Evolutionary conservation across 2,888 invertebrate species (phyloP).

Genomic region (Sphaeridia pumilis): DNA sequence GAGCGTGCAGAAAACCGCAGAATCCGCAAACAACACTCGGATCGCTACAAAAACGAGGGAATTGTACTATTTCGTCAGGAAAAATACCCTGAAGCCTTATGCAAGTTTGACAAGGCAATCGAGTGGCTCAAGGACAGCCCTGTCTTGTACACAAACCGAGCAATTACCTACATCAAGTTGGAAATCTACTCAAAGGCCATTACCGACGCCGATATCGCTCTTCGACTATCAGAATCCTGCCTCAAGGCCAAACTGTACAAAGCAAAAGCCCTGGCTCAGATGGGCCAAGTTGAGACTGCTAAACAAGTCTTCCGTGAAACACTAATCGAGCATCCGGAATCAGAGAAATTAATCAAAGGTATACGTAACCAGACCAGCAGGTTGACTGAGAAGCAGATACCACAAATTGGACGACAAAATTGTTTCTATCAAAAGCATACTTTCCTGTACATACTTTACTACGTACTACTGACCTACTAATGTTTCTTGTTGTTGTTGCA

Average conservation of each 20-base stretch:
- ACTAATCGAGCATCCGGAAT: conserved; percentile 22
- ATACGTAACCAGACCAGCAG: too few relatives aligned
- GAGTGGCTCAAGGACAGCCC: conserved; percentile 63
- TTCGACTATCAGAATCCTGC: conserved; percentile 60
- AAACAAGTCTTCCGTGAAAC: conserved; percentile 44
- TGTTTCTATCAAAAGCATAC: too few relatives aligned
- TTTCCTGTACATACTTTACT: too few relatives aligned
- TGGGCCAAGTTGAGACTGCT: conserved; percentile 49
- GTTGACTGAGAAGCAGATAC: too few relatives aligned
- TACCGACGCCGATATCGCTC: conserved; percentile 57
- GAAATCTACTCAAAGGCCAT: conserved; percentile 52
- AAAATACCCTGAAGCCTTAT: conserved; percentile 61
- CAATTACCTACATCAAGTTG: conserved; percentile 55
- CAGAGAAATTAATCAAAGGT: conserved; percentile 24
- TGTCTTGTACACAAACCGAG: conserved; percentile 65
- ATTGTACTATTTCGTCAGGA: conserved; percentile 56
- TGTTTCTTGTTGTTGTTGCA: too few relatives aligned
- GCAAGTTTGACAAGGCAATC: conserved; percentile 61
- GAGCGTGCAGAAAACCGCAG: conserved; percentile 53
- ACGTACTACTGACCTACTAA: too few relatives aligned
- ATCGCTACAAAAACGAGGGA: conserved; percentile 54
- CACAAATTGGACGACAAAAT: too few relatives aligned
- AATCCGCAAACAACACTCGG: conserved; percentile 54
- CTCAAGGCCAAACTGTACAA: conserved; percentile 62
- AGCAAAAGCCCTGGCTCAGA: conserved; percentile 54